Evolutionary conservation across 1,140 invertebrate genomes (phyloP), one percentile per base, ranked within the genome.

Genomic region (Drosophila takahashii): DNA sequence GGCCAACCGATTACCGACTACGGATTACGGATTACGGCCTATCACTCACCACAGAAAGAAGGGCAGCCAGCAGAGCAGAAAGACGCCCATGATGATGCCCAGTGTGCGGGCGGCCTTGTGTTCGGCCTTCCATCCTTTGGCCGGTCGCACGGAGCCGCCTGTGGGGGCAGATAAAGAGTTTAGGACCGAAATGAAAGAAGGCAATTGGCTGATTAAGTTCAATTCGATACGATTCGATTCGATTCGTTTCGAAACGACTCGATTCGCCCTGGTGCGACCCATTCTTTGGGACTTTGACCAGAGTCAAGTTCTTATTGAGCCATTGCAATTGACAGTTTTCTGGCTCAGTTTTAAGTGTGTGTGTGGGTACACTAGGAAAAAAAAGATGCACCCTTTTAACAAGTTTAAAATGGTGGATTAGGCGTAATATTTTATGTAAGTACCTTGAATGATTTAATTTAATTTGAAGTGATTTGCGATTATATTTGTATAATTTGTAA

Each of bases 21-120:
- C 34, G 16, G 56, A 3, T n/a, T 34, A 36, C 97, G 97, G 27
- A 8, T 45, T 45, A 60, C 50, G 52, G 47, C 58, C 39, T 64
- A 37, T 11, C 75, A 84, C 91, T 86, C 99, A 99, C 94, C 98
- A 96, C 13, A 98, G 95, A 91, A 99, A 98, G 93, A 99, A 99
- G 15, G 98, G 98, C 64, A 99, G 93, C 98, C 98, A 99, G 91
- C 98, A 99, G 4, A 99, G 95, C 41, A 99, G 97, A 92, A 99
- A 97, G 10, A 98, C 97, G 8, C 97, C 97, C 96, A 98, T 97
- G 65, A 98, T 98, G 58, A 98, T 97, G 11, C 98, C 98, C 1
- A 99, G 93, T 13, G 97, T 98, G 47, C 97, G 94, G 4, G 98
- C 98, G 9, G 97, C 97, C 93, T 98, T 98, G 93, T 98, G 97